Percentiles rank a stretch among this genome's conserved stretches.
Conservation (phyloP, 2,113 vertebrate species). For the Indri indri region DNA sequence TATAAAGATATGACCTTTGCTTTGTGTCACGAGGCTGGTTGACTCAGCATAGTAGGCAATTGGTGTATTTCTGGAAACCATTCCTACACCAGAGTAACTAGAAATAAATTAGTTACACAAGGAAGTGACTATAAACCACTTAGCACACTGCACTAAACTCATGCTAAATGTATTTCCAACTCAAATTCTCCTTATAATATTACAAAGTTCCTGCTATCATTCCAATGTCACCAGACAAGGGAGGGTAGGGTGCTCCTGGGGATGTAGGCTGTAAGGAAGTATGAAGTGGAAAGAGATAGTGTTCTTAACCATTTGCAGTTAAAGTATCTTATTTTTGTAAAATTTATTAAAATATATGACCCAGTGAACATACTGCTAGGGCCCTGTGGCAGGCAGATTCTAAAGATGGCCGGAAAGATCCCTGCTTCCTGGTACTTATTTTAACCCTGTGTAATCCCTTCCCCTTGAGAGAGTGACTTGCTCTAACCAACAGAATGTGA, state of each 20-base stretch:
- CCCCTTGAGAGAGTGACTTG: neutral
- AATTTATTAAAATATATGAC: neutral
- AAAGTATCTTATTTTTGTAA: neutral
- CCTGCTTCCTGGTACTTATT: neutral
- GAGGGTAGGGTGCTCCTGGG: neutral
- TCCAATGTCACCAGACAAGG: neutral
- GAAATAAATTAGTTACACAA: neutral
- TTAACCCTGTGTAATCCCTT: neutral
- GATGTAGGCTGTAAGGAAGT: neutral
- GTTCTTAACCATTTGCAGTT: neutral
- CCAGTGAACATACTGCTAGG: neutral
- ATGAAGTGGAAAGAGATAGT: neutral
- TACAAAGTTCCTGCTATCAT: neutral
- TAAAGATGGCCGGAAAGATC: neutral
- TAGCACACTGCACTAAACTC: neutral
- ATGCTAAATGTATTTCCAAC: neutral
- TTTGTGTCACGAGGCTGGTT: no score
- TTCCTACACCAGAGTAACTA: neutral
- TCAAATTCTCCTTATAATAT: neutral
- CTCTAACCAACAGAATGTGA: neutral
- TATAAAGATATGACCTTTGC: no score
- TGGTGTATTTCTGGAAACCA: neutral
- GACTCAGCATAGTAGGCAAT: no score
- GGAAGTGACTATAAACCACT: neutral
- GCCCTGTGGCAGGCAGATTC: neutral